Conservation (phyloP, 2,113 vertebrate species). For the Ia io region DNA sequence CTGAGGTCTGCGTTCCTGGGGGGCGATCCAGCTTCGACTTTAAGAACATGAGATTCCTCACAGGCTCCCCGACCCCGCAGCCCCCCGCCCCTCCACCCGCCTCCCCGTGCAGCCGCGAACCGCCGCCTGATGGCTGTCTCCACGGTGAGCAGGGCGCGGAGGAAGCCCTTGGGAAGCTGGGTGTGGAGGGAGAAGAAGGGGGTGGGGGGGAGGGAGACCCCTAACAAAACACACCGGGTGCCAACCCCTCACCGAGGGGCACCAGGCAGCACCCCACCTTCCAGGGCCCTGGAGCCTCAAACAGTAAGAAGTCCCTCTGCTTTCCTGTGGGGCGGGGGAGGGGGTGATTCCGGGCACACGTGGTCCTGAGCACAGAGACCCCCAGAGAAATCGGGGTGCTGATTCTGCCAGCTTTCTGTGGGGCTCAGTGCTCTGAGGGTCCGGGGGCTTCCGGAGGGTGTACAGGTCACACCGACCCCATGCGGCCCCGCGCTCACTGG, state of each 20-base stretch:
- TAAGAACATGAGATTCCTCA: fast-evolving
- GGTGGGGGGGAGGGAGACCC: too few species aligned
- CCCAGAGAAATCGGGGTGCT: fast-evolving
- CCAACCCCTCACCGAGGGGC: too few species aligned
- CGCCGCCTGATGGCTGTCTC: fast-evolving
- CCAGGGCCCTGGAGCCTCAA: fast-evolving
- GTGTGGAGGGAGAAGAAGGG: neutral
- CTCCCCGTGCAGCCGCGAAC: neutral
- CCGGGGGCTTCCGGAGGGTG: neutral
- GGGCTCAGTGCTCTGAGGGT: fast-evolving
- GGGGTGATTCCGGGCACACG: fast-evolving
- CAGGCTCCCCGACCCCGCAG: neutral
- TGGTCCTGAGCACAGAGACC: neutral
- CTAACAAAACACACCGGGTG: too few species aligned
- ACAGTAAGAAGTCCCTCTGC: fast-evolving
- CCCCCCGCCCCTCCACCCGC: neutral
- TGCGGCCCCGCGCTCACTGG: fast-evolving
- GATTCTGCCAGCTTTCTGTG: fast-evolving
- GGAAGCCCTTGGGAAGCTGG: neutral
- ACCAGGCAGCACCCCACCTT: fast-evolving
- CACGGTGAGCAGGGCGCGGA: neutral
- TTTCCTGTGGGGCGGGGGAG: fast-evolving
- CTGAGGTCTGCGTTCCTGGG: neutral
- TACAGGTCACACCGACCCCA: fast-evolving
- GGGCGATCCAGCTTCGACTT: neutral